Evolutionary conservation across 2,888 invertebrate species (phyloP).

Genomic region (Euzetes globulus): DNA sequence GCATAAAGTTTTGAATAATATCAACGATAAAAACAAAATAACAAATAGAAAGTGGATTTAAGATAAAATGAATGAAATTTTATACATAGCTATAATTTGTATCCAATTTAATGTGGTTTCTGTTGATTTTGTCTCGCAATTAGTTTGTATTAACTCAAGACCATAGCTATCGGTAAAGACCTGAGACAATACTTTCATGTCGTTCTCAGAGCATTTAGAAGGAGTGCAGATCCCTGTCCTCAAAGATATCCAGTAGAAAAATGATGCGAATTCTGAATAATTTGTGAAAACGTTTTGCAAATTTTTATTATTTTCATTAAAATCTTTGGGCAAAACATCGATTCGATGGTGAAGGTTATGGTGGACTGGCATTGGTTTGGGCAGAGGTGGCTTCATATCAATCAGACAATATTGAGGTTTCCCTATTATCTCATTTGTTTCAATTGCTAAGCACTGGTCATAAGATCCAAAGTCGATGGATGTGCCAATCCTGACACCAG

Average conservation of each 20-base stretch:
- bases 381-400: constrained; percentile 14
- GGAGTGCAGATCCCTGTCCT: constrained; percentile 36
- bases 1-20: too few relatives aligned
- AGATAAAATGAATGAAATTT: too few relatives aligned
- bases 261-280: neutral
- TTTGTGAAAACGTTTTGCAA: neutral
- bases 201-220: constrained; percentile 28
- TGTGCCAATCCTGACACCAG: constrained; percentile 23
- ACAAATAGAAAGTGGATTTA: too few relatives aligned
- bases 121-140: neutral
- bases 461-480: constrained; percentile 14
- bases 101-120: too few relatives aligned
- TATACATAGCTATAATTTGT: too few relatives aligned
- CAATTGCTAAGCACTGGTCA: constrained; percentile 30
- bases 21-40: too few relatives aligned
- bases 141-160: neutral
- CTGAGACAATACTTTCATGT: constrained; percentile 30
- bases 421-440: neutral
- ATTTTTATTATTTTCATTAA: neutral
- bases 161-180: neutral
- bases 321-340: constrained; percentile 24
- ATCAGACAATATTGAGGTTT: constrained; percentile 28
- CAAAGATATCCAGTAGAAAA: constrained; percentile 35
- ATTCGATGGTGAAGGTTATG: constrained; percentile 13
- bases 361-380: constrained; percentile 24